These are phyloP conservation scores for Rutpela maculata DNA, from an alignment of 2,888 invertebrate genomes.

Conservation along the genomic window DNA sequence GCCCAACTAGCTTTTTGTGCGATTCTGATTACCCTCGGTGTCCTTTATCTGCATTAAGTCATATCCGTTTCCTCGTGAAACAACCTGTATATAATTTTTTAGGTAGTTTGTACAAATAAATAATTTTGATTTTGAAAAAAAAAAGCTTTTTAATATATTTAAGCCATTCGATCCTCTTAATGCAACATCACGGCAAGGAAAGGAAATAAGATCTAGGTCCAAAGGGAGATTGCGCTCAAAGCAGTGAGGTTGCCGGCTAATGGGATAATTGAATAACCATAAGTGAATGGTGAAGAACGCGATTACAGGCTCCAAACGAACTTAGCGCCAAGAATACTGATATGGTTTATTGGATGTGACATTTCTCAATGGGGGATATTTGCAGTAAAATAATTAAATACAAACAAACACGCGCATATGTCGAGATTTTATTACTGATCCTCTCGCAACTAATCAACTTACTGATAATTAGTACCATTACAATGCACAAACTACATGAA, in stretches of 20 bases:
- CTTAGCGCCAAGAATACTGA: constrained; percentile 34
- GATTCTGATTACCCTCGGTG: too few relatives aligned
- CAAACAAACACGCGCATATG: constrained; percentile 39
- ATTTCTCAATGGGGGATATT: constrained; percentile 30
- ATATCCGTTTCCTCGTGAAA: too few relatives aligned
- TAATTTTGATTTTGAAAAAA: too few relatives aligned
- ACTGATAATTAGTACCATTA: not conserved
- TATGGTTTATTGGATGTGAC: constrained; percentile 37
- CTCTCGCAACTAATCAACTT: constrained; percentile 16
- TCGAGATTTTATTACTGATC: constrained; percentile 35
- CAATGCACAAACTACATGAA: not conserved
- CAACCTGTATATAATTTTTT: too few relatives aligned
- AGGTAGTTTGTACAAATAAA: too few relatives aligned
- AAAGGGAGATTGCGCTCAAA: constrained; percentile 35
- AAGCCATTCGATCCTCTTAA: not conserved
- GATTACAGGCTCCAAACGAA: constrained; percentile 51
- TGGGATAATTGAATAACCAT: constrained; percentile 58
- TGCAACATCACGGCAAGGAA: constrained; percentile 17
- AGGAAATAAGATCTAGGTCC: constrained; percentile 35
- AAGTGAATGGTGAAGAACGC: constrained; percentile 54
- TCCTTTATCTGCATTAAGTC: too few relatives aligned
- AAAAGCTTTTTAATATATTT: not conserved
- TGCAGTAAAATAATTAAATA: constrained; percentile 36
- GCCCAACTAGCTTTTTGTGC: too few relatives aligned
- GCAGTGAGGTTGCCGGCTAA: constrained; percentile 46